Conservation (phyloP, 2,888 invertebrate genomes). For the Lithophane ornitopus region DNA sequence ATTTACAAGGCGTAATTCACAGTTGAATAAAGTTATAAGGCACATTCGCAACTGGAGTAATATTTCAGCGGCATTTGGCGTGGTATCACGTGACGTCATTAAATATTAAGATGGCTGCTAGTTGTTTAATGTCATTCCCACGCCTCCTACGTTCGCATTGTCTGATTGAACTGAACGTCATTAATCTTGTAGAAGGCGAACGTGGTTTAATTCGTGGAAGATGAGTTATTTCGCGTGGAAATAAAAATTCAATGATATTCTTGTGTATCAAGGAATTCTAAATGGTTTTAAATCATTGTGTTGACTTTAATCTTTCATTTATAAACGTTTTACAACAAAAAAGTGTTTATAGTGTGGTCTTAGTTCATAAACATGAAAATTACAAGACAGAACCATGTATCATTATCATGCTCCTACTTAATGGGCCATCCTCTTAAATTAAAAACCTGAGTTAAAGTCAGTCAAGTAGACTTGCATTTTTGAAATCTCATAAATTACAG, state of each 20-base stretch:
- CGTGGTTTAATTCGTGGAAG: conserved; percentile 35
- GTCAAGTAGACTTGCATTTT: neutral
- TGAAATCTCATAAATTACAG: neutral
- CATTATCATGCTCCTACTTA: neutral
- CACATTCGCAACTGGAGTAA: neutral
- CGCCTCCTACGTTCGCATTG: conserved; percentile 38
- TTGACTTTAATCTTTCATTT: neutral
- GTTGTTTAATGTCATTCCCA: conserved; percentile 25
- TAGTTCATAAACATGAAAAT: neutral
- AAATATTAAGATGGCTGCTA: conserved; percentile 33
- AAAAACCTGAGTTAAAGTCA: neutral
- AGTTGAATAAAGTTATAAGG: conserved; percentile 17
- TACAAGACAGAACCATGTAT: neutral
- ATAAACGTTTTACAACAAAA: neutral
- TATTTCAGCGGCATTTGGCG: conserved; percentile 12
- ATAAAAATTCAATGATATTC: conserved; percentile 31
- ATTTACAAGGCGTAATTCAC: conserved; percentile 31
- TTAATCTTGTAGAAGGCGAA: conserved; percentile 43
- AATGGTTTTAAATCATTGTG: neutral
- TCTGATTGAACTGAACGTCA: conserved; percentile 37
- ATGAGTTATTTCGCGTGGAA: conserved; percentile 21
- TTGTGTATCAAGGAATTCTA: conserved; percentile 1
- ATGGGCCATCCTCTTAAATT: neutral
- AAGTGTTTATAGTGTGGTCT: neutral
- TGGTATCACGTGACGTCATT: conserved; percentile 32